Base-by-base conservation (phyloP, 1,140 invertebrate species). In the Sipha flava region DNA sequence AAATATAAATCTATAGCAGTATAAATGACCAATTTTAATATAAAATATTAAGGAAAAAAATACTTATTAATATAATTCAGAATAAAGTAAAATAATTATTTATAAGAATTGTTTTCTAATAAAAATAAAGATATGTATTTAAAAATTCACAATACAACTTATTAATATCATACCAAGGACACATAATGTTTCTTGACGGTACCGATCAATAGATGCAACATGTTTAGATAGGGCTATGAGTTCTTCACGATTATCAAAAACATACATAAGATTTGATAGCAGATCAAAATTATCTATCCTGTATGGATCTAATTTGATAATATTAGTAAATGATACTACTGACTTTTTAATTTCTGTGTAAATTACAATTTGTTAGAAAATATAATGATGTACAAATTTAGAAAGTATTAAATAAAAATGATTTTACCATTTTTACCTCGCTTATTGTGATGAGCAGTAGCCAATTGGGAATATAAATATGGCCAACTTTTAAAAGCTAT, bases 101-200 rank as follows among this genome's bases (percentile, higher is more conserved):
- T n/a, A n/a, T n/a, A n/a, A n/a, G n/a, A n/a, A n/a, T n/a, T n/a
- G n/a, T n/a, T n/a, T n/a, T n/a, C n/a, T n/a, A n/a, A n/a, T n/a
- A n/a, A n/a, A n/a, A n/a, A n/a, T n/a, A n/a, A n/a, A n/a, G n/a
- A n/a, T n/a, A n/a, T n/a, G n/a, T n/a, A n/a, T n/a, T 18, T 52
- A 6, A 9, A 18, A 52, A 18, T 52, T 4, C 16, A 52, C 3
- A 9, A 16, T 52, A 52, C 1, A 29, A 57, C 4, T 49, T 49
- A 26, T 12, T 10, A 70, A 29, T 23, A 70, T 45, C 21, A 16
- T 77, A 77, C 73, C 98, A 85, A 99, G 95, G 83, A 99, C 94
- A 88, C 96, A 98, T 86, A 97, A 98, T 1, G 97, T 99, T 88
- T 99, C 97, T n/a, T 96, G 93, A 84, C 95, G 89, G 85, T 98